Base-by-base conservation (phyloP, 2,888 invertebrate genomes). In the Melitaea athalia region DNA sequence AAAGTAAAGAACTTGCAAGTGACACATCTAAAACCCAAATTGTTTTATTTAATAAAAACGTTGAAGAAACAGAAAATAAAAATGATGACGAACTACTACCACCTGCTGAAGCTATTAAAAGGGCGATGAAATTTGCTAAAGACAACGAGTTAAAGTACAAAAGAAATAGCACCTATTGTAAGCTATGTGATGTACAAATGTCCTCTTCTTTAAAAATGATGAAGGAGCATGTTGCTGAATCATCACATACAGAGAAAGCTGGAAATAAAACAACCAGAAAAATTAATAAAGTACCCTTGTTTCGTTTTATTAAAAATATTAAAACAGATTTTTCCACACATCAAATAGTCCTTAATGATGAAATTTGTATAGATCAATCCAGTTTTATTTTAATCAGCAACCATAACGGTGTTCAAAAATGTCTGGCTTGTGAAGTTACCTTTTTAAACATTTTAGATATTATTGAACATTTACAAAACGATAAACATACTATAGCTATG, bases 171-270 rank as follows among this genome's bases (percentile, higher is more conserved):
- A 79, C 79, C 15, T 79, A 73, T 47, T 83, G 82, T 59, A 75
- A 72, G 17, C 45, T 67, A n/a, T 83, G 82, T 71, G 65, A 76
- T 49, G 74, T 75, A 3, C 76, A 70, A 60, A 64, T 83, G 3
- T 78, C 80, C 0, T 77, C 79, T 2, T 71, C 77, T 3, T 31
- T 82, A 3, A 74, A 72, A 11, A 73, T 75, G 24, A 78, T 85
- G 77, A 78, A 78, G 62, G 81, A 84, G 65, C 85, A 85, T 60
- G 77, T 81, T 0, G 43, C 68, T 7, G 85, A 83, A 11, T 72
- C 67, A 10, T 64, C 64, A 1, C 86, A 86, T 63, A 80, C 73
- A 47, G 78, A 61, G 55, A 76, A 71, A 43, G 63, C 50, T 52
- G 49, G 33, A 12, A 31, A 6, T 12, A 61, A 38, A 55, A 55